phyloP scores from a whole-genome alignment of 2,113 vertebrate genomes.

The Passer montanus region DNA sequence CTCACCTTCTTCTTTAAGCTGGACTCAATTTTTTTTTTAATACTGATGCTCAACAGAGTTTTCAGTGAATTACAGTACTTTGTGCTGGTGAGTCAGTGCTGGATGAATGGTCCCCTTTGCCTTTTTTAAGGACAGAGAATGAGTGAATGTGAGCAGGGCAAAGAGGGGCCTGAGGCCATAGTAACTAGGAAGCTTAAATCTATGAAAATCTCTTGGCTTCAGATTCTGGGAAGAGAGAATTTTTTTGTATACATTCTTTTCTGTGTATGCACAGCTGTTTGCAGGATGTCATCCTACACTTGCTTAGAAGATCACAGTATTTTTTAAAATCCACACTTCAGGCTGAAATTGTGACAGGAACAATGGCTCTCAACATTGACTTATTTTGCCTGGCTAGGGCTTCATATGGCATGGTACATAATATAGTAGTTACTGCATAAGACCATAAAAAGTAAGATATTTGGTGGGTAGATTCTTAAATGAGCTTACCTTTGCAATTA shows the following conservation, averaged over 20 bases:
- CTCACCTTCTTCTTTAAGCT: not conserved
- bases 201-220: not conserved
- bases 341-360: not conserved
- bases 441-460: not conserved
- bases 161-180: not conserved
- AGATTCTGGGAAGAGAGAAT: not conserved
- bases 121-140: not conserved
- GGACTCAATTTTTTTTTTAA: not conserved
- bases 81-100: not conserved
- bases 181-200: not conserved
- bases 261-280: not conserved
- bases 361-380: not conserved
- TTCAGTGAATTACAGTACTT: not conserved
- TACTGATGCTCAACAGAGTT: not conserved
- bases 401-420: rapidly evolving
- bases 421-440: not conserved
- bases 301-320: not conserved
- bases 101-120: not conserved
- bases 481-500: not conserved
- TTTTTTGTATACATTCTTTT: not conserved
- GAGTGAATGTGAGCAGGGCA: not conserved
- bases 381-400: not conserved
- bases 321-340: not conserved
- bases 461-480: not conserved
- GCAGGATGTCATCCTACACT: not conserved